Evolutionary conservation across 2,113 vertebrate species (phyloP), one percentile per base, ranked within the genome.

Genomic region (Psilopsiagon aymara): DNA sequence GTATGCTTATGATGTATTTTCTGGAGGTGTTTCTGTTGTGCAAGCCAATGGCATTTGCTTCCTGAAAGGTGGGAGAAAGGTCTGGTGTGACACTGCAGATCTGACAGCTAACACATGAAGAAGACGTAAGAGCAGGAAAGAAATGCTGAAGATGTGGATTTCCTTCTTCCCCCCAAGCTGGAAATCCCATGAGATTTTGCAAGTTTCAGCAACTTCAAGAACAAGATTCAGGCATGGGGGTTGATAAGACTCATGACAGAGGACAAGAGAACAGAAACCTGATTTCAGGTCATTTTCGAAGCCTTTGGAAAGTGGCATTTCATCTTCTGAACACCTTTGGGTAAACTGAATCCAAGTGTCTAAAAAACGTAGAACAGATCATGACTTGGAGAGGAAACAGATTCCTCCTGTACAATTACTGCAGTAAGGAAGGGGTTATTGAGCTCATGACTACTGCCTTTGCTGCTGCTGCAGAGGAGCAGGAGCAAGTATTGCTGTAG

Each of bases 211-310:
- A 23, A 11, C 23, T 53, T 63, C 39, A 28, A 39, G 44, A 86
- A 25, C 0, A 14, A 57, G 15, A 81, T 44, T 70, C 63, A 18
- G 6, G 7, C 17, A 35, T 0, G 7, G 29, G 4, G 1, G n/a
- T 71, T 75, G 51, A 29, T 41, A n/a, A 37, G 44, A 25, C 11
- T 39, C 35, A 2, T 1, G 33, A 57, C 49, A 67, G 37, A 80
- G 1, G 2, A 55, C 59, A 86, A 76, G 25, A 15, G 11, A 28
- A 55, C 6, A 29, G 35, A 67, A 41, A 39, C 4, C 11, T 39
- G 8, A 46, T 91, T 83, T 51, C 13, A 55, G 27, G 33, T 44
- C 6, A 5, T 59, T 51, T 31, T 49, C 47, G 49, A 41, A 20
- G 57, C 41, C 27, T 35, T 10, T 17, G 47, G 41, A 49, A 62